Percentiles rank a stretch among this genome's conserved stretches.
Evolutionary conservation across 2,888 invertebrate species (phyloP).

Genomic region (Campoplex capitator): DNA sequence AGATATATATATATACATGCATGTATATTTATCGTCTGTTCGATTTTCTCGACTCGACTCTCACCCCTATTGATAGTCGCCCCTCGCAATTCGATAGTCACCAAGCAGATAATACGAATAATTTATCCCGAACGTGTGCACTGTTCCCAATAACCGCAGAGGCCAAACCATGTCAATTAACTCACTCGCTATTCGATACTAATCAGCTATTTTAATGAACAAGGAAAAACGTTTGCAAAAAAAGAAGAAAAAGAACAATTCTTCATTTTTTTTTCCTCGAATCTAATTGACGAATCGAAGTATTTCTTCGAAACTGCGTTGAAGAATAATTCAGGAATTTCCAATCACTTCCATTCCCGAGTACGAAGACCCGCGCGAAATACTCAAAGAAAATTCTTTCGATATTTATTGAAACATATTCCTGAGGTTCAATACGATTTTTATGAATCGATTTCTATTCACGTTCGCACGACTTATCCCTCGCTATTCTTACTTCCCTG

Average conservation of each 20-base stretch:
- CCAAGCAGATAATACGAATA: slow-evolving; percentile 54
- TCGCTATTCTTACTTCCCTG: too few species aligned
- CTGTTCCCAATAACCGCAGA: not conserved
- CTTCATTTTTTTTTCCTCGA: not conserved
- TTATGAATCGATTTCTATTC: too few species aligned
- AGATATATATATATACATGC: slow-evolving; percentile 2
- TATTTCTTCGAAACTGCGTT: too few species aligned
- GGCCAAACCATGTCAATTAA: not conserved
- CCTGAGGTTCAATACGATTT: too few species aligned
- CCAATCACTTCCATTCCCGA: too few species aligned
- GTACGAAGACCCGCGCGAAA: too few species aligned
- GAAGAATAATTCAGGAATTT: too few species aligned
- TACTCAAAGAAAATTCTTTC: too few species aligned
- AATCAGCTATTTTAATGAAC: not conserved
- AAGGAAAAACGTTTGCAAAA: not conserved
- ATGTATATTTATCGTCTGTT: slow-evolving; percentile 18
- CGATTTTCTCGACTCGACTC: slow-evolving; percentile 41
- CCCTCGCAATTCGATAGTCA: slow-evolving; percentile 60
- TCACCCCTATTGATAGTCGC: slow-evolving; percentile 41
- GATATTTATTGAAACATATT: too few species aligned
- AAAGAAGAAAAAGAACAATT: not conserved
- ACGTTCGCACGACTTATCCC: too few species aligned
- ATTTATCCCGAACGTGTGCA: slow-evolving; percentile 39
- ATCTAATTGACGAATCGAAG: not conserved
- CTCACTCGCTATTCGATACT: not conserved